Conservation (phyloP, 2,797 vertebrate genomes). For the Diglossa cyanea region DNA sequence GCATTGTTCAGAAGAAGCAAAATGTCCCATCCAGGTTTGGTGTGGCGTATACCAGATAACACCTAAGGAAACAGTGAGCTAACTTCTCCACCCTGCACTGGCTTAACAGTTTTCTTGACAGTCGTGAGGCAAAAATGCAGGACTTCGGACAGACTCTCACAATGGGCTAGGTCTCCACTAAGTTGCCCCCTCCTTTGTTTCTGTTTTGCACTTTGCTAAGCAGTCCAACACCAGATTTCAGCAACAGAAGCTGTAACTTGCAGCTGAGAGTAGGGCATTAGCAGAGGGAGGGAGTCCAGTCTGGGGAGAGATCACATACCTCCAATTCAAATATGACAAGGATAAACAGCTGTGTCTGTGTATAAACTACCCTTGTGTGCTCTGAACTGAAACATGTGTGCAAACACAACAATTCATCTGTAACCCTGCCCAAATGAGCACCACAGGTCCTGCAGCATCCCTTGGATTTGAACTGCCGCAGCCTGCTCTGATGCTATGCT, state of each 20-base stretch:
- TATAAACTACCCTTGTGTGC: not conserved
- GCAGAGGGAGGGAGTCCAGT: not conserved
- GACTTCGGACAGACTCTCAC: too few relatives aligned
- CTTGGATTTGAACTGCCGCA: not conserved
- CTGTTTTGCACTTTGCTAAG: not conserved
- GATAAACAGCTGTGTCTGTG: not conserved
- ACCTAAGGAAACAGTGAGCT: too few relatives aligned
- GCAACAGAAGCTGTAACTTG: not conserved
- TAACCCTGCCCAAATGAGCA: not conserved
- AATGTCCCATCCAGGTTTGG: too few relatives aligned
- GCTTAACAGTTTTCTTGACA: too few relatives aligned
- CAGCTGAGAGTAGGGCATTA: not conserved
- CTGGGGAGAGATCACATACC: not conserved
- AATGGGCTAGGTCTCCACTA: not conserved
- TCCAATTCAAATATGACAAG: not conserved
- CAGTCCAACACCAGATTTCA: not conserved
- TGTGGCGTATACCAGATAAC: too few relatives aligned
- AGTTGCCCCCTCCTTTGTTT: not conserved
- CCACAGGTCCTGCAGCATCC: not conserved
- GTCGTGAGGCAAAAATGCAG: too few relatives aligned
- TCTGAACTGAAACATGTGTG: not conserved
- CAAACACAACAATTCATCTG: accelerated
- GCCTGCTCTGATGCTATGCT: accelerated
- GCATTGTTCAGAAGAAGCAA: too few relatives aligned
- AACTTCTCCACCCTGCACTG: too few relatives aligned